These are phyloP conservation scores for Drosophila erecta DNA, from an alignment of 1,140 invertebrate species.

Conservation along the genomic window DNA sequence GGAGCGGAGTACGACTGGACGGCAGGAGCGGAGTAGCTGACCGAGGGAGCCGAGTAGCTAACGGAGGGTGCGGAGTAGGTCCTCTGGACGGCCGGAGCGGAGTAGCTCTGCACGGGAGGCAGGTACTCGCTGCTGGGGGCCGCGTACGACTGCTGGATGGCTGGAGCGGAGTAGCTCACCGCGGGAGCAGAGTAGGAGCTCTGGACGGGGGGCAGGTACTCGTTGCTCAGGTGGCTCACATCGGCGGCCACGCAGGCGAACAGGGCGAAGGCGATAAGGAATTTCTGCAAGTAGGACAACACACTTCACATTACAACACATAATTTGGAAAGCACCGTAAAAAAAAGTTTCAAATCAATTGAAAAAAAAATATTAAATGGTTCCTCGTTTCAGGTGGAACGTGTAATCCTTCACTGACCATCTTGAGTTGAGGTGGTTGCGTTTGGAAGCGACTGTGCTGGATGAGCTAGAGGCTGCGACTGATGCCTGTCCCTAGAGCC, in stretches of 20 bases:
- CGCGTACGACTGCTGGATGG: slow-evolving; percentile 28
- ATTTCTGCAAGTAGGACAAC: slow-evolving; percentile 68
- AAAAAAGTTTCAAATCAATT: slow-evolving; percentile 5
- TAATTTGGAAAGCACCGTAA: slow-evolving; percentile 6
- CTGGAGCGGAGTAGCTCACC: slow-evolving; percentile 31
- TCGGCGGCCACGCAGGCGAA: slow-evolving; percentile 77
- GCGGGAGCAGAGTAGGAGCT: slow-evolving; percentile 22
- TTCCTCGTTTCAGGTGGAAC: not conserved
- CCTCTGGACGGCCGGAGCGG: slow-evolving; percentile 31
- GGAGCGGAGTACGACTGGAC: too few relatives aligned
- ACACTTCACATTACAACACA: slow-evolving; percentile 36
- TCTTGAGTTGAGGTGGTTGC: slow-evolving; percentile 38
- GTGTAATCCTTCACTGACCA: slow-evolving; percentile 63
- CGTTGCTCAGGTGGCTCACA: slow-evolving; percentile 77
- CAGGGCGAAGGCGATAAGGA: slow-evolving; percentile 78
- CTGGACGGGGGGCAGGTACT: slow-evolving; percentile 69
- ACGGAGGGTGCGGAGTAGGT: slow-evolving; percentile 30
- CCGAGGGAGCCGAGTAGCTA: slow-evolving; percentile 44
- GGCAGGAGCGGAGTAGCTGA: too few relatives aligned
- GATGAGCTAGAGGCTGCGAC: slow-evolving; percentile 79
- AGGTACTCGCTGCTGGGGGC: slow-evolving; percentile 19
- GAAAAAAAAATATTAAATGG: not conserved
- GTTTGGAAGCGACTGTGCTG: slow-evolving; percentile 59
- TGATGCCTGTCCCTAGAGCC: slow-evolving; percentile 79
- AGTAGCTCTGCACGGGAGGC: slow-evolving; percentile 14